phyloP scores from a whole-genome alignment of 2,113 vertebrate genomes.

The Rostratula benghalensis region DNA sequence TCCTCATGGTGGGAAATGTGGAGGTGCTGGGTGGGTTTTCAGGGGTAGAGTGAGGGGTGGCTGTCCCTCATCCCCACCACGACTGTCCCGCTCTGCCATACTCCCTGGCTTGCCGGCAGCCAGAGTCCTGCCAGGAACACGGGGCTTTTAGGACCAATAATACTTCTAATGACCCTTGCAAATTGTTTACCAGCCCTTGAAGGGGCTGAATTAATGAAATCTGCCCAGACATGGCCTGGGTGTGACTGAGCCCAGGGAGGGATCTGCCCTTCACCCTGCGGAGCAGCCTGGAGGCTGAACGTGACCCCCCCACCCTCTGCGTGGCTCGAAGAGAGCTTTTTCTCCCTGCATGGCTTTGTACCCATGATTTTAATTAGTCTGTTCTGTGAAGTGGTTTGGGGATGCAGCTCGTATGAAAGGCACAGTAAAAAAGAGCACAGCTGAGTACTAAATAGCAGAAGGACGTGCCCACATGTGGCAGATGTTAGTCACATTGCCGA shows the following conservation, averaged over 20 bases:
- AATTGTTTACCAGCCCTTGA: background rate
- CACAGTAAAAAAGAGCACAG: background rate
- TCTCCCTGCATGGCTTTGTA: background rate
- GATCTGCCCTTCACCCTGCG: background rate
- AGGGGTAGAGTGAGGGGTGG: background rate
- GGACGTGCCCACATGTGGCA: background rate
- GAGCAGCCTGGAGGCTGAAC: background rate
- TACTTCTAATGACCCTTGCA: background rate
- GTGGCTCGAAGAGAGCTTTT: background rate
- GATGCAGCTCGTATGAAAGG: background rate
- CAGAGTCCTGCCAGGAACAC: fast-evolving
- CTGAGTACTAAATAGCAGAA: background rate
- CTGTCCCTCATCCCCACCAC: fast-evolving
- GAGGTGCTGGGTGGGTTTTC: fast-evolving
- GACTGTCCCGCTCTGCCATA: fast-evolving
- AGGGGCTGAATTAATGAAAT: background rate
- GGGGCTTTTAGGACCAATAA: background rate
- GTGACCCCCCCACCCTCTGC: background rate
- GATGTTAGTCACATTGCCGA: background rate
- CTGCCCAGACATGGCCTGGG: background rate
- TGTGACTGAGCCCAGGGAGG: background rate
- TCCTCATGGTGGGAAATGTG: fast-evolving
- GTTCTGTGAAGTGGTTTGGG: slow-evolving; percentile 56
- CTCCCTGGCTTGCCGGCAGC: background rate
- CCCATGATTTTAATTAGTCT: background rate